These are phyloP conservation scores for Tenthredo distinguenda DNA, from an alignment of 2,888 invertebrate species.

Conservation along the genomic window DNA sequence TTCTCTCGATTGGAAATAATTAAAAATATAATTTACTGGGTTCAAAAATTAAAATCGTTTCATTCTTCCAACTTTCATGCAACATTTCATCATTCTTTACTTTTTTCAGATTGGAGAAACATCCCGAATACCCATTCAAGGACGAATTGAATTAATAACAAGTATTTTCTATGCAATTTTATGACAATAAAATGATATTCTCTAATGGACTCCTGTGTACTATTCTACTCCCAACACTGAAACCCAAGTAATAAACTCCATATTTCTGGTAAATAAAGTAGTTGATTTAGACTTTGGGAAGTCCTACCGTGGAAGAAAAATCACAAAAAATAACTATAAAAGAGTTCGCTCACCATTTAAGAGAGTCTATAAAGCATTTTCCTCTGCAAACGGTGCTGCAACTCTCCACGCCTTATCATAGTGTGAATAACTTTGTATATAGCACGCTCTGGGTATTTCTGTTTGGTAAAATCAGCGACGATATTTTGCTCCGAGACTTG, in stretches of 20 bases:
- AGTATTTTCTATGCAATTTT: neutral
- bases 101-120: constrained; percentile 81
- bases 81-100: neutral
- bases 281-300: too few species aligned
- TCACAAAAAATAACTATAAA: neutral
- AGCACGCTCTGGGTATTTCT: constrained; percentile 93
- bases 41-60: neutral
- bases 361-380: constrained; percentile 97
- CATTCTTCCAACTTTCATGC: neutral
- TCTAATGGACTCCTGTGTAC: neutral
- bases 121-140: constrained; percentile 86
- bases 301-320: neutral
- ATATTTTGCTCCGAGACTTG: constrained; percentile 97
- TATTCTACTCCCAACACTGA: too few species aligned
- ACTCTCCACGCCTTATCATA: constrained; percentile 96
- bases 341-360: constrained; percentile 76
- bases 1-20: too few species aligned
- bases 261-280: too few species aligned
- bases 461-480: constrained; percentile 90
- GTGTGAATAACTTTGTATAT: constrained; percentile 95
- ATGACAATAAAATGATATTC: neutral
- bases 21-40: too few species aligned
- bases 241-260: too few species aligned
- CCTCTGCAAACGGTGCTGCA: constrained; percentile 97
- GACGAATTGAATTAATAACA: constrained; percentile 56